Evolutionary conservation across 2,113 vertebrate species (phyloP).

Genomic region (Mola mola): DNA sequence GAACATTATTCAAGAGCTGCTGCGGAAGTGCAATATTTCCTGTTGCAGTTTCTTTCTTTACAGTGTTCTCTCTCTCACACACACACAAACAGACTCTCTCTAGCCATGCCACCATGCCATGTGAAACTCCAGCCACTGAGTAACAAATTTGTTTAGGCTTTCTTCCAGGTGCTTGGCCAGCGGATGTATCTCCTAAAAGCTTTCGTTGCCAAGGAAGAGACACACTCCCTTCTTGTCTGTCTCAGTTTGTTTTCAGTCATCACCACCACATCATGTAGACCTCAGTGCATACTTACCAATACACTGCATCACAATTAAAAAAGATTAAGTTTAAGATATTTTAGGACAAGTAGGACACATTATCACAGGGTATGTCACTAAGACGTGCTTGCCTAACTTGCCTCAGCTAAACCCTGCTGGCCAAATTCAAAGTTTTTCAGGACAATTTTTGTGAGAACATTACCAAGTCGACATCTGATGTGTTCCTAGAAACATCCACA

Average conservation of each 20-base stretch:
- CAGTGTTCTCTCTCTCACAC: too few species aligned
- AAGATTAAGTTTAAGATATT: too few species aligned
- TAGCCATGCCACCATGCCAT: too few species aligned
- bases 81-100: too few species aligned
- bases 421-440: too few species aligned
- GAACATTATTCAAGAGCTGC: constrained; percentile 42
- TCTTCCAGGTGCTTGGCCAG: constrained; percentile 48
- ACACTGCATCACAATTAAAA: background rate
- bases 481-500: constrained; percentile 30
- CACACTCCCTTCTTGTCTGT: constrained; percentile 30
- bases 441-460: constrained; percentile 10
- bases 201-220: constrained; percentile 61
- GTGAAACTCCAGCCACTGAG: constrained; percentile 16
- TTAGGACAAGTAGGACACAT: too few species aligned
- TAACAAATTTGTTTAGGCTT: constrained; percentile 50
- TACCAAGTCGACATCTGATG: constrained; percentile 28
- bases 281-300: constrained; percentile 9
- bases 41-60: constrained; percentile 13
- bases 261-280: constrained; percentile 26
- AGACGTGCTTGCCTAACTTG: too few species aligned
- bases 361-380: too few species aligned
- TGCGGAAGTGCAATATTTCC: constrained; percentile 20
- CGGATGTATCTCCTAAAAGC: constrained; percentile 62
- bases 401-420: too few species aligned
- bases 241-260: constrained; percentile 37